Conservation (phyloP, 1,140 invertebrate species). For the Rhagoletis zephyria region DNA sequence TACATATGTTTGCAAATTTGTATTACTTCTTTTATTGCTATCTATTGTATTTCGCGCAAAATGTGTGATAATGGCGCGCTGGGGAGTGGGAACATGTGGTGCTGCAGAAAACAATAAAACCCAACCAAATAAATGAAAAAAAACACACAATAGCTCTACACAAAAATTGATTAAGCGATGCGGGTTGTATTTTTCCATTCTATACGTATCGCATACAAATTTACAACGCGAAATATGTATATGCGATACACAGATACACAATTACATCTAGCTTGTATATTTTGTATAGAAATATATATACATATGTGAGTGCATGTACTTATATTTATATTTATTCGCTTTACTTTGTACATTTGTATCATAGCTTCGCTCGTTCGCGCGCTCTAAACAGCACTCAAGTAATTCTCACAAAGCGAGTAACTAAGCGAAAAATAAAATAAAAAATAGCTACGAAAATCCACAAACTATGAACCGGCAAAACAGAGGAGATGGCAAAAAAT, state of each 20-base stretch:
- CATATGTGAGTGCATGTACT: not conserved
- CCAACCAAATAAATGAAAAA: not conserved
- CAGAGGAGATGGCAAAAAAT: not conserved
- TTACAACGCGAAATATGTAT: not conserved
- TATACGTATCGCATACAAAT: conserved; percentile 6
- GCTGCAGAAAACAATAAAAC: not conserved
- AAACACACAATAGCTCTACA: not conserved
- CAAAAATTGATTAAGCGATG: conserved; percentile 54
- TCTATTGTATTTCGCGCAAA: not conserved
- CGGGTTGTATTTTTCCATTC: conserved; percentile 55
- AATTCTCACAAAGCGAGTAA: not conserved
- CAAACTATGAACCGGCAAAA: conserved; percentile 1
- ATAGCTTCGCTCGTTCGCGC: not conserved
- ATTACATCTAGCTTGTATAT: not conserved
- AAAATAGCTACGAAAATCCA: not conserved
- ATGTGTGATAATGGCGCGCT: not conserved
- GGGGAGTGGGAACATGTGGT: not conserved
- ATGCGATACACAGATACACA: not conserved
- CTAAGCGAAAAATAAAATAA: not conserved
- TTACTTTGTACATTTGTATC: not conserved
- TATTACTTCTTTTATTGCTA: not conserved
- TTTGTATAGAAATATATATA: not conserved
- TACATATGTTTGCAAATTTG: not conserved
- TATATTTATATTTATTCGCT: not conserved
- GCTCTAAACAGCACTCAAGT: conserved; percentile 17